phyloP scores from a whole-genome alignment of 2,888 invertebrate species.

The Anodontia alba region DNA sequence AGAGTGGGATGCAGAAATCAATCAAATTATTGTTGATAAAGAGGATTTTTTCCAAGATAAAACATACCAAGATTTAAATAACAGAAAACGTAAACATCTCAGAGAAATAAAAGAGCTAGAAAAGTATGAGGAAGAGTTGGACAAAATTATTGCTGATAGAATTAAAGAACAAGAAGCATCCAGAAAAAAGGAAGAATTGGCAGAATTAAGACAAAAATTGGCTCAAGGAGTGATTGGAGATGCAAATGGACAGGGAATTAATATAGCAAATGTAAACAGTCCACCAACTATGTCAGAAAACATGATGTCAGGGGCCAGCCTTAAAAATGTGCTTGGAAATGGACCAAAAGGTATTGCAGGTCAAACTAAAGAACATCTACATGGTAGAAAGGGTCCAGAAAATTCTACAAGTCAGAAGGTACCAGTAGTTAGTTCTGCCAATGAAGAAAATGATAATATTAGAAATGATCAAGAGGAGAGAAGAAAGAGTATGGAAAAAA shows the following conservation, averaged over 20 bases:
- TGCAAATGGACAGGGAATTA: neutral
- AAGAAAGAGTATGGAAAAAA: slow-evolving; percentile 10
- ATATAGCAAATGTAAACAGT: neutral
- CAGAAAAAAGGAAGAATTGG: slow-evolving; percentile 25
- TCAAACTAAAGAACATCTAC: neutral
- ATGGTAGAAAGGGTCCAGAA: neutral
- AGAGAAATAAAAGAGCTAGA: slow-evolving; percentile 65
- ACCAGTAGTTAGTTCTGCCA: neutral
- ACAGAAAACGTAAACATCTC: slow-evolving; percentile 66
- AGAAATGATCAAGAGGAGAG: slow-evolving; percentile 24
- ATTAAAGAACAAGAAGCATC: slow-evolving; percentile 11
- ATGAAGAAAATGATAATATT: slow-evolving; percentile 6
- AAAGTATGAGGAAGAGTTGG: slow-evolving; percentile 61
- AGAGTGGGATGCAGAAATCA: slow-evolving; percentile 62
- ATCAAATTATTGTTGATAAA: slow-evolving; percentile 62
- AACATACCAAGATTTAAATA: slow-evolving; percentile 62
- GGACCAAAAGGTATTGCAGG: neutral
- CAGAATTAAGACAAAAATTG: slow-evolving; percentile 15
- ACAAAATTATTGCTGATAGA: slow-evolving; percentile 33
- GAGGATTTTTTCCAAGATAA: slow-evolving; percentile 70
- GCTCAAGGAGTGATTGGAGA: neutral
- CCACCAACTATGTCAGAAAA: neutral
- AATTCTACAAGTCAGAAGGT: neutral
- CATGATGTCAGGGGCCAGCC: neutral
- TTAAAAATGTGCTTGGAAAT: neutral